Evolutionary conservation across 2,888 invertebrate genomes (phyloP), one percentile per base, ranked within the genome.

Genomic region (Catonia carolina): DNA sequence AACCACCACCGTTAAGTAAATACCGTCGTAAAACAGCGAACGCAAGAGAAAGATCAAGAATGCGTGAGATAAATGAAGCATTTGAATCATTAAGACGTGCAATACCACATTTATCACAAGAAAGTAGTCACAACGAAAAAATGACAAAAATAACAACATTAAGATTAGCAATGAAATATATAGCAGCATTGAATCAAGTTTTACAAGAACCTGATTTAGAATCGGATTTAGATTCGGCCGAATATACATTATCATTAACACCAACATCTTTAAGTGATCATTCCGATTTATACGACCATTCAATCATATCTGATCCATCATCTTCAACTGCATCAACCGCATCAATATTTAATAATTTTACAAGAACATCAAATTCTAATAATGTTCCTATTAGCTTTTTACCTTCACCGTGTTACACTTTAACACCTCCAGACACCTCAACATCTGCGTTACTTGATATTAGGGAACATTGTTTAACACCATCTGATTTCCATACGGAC

Each of bases 1-100:
- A 69, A 74, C 86, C 85, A 55, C 85, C 86, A 12, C 83, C 83
- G 7, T 78, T 93, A 65, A 90, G 90, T 76, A 93, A 92, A 73
- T 93, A 93, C 74, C 77, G 92, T 22, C 78, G 93, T 66, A 89
- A 89, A 77, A 91, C 91, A 1, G 93, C 93, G 12, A 94, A 93
- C 74, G 90, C 91, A 0, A 74, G 93, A 27, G 93, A 94, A 69
- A 73, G 93, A 31, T 85, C 84, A 63, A 79, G 93, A 55, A 93
- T 93, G 92, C 78, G 87, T 49, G 92, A 92, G 71, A 92, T 94
- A 65, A 94, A 94, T 74, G 79, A 82, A 59, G 93, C 92, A 1
- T 94, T 93, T 72, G 92, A 92, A 69, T 80, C 84, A 1, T 76
- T 94, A 7, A 78, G 90, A 20, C 78, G 80, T 14, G 87, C 85